Base-by-base conservation (phyloP, 2,797 vertebrate genomes). In the Coregonus sp. region DNA sequence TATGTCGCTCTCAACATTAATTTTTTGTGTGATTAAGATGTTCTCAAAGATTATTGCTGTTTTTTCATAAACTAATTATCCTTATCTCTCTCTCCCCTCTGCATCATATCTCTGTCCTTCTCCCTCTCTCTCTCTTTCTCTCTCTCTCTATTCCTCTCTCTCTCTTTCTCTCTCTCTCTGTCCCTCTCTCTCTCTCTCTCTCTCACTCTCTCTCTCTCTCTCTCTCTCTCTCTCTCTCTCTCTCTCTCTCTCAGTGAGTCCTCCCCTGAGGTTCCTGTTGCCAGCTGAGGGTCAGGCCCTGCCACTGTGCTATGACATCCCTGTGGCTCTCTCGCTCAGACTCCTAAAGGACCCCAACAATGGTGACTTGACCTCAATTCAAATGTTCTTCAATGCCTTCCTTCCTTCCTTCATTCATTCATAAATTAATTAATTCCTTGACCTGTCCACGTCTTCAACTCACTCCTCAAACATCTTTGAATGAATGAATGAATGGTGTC, bases 221-320 rank as follows among this genome's bases (percentile, higher is more conserved):
- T 20, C n/a, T 6, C 16, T 67, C 51, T 71, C 9, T 65, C 20
- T 50, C 29, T 59, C 29, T 56, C 51, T n/a, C 29, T 73, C 18
- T 40, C 37, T 54, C 18, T 47, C 40, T 35, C 40, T 67, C 7
- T 11, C 33, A 79, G 74, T 0, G 14, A 7, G 0, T 25, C 3
- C 4, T 18, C 14, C 25, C 2, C 81, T 88, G 70, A 89, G 82
- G 65, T 90, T 94, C 84, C 33, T 94, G 74, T 16, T 91, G 1
- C 84, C 84, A 76, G n/a, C 85, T 66, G 80, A 74, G 5, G 86
- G 70, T 68, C 75, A 70, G 12, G 74, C 83, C 35, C 20, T 73
- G 31, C 89, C 90, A 1, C 76, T 94, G 2, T 95, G 94, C 77
- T 94, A 89, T 70, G 87, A 92, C 1, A 7, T 94, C 37, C 18